Evolutionary conservation across 2,888 invertebrate species (phyloP), one percentile per base, ranked within the genome.

Genomic region (Corbicula japonica): DNA sequence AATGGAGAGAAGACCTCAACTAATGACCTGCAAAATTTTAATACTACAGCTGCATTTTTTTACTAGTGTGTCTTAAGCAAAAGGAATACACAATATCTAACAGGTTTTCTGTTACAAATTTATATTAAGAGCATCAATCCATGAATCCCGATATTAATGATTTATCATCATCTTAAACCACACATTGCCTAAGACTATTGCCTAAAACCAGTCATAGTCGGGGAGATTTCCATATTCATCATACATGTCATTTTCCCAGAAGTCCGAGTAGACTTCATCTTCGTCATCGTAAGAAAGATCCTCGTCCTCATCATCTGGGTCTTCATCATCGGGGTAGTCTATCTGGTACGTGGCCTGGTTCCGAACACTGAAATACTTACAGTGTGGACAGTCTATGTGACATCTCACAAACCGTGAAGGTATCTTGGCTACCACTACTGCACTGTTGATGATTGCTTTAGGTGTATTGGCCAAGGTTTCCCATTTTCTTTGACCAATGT

Each of bases 331-430:
- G 2, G 86, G 84, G 34, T 82, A 83, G 18, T 83, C 83, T 8
- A 87, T 80, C 65, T 86, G 72, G 70, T 89, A 88, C 2, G 79
- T 61, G 2, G 88, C 87, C 61, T 80, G 84, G 48, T 84, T 85
- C 8, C 85, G 76, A 0, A 77, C 80, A 0, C 84, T 71, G 15
- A 73, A 50, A 60, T 71, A 87, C 63, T 72, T 69, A 75, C 89
- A 89, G 73, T 89, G 89, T 0, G 88, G 89, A 66, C 89, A 89
- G 30, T 87, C 84, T 26, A 87, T 83, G 60, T 88, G 87, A 63
- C 89, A 89, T 30, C 84, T 65, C 4, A 88, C 72, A 23, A 83
- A 76, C n/a, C 85, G 83, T 15, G 78, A 68, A 10, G 88, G 87
- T 23, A 89, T 58, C 50, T 77, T 81, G 1, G 83, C 87, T 0